Base-by-base conservation (phyloP, 1,140 invertebrate species). In the Aphis gossypii region DNA sequence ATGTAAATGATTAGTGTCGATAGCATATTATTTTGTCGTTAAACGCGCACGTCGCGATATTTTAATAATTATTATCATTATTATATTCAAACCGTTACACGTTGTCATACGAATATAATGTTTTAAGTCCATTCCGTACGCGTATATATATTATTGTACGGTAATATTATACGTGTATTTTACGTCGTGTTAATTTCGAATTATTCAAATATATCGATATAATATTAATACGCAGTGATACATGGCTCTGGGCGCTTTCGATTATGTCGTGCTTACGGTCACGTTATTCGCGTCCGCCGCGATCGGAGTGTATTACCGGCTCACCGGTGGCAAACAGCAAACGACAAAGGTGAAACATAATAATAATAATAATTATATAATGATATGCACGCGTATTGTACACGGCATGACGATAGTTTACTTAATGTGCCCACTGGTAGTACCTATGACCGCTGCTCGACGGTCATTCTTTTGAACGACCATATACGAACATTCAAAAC, bases 241-340 rank as follows among this genome's bases (percentile, higher is more conserved):
- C 30, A 94, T 94, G 94, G 82, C 84, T 35, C 35, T 94, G 23
- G 44, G 38, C 20, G 41, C 35, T 86, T 25, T 60, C 35, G 97
- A 98, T 94, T 98, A 97, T 94, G 94, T 96, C 1, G 96, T 98
- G 21, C 96, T 97, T 94, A 95, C 94, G 6, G 60, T 96, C 14
- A 97, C 97, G 94, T 94, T 98, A 23, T 82, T 96, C 4, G 96
- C 97, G 89, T 98, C 97, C 7, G 95, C 97, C 5, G 95, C 95
- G 3, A 98, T 98, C 94, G 98, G 98, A 5, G 94, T 98, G 76
- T 98, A 98, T 95, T 98, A 97, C 95, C 96, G 98, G 93, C 97
- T 98, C 94, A 98, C 97, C 56, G 98, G 98, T 48, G 97, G 97
- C 1, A 97, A 97, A 95, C 98, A 99, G 95, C 98, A 97, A 95